A percentile compares a stretch with the other conserved stretches of the same genome.
Evolutionary conservation across 2,797 vertebrate genomes (phyloP).

Genomic region (Pyrrhura leucotis): DNA sequence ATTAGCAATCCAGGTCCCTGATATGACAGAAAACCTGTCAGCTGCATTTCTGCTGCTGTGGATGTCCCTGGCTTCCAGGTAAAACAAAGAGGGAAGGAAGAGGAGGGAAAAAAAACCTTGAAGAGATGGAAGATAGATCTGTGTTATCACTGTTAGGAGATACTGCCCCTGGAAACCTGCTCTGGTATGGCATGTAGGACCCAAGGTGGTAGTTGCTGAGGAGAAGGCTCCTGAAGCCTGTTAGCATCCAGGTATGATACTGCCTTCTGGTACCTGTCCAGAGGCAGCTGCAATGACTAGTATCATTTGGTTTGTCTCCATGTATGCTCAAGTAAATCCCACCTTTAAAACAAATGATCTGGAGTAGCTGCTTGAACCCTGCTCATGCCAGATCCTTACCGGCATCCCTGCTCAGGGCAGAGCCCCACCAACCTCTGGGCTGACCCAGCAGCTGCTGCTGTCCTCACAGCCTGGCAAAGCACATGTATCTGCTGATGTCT

Average conservation of each 20-base stretch:
- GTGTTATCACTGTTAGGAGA: neutral
- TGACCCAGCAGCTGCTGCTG: neutral
- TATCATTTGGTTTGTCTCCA: neutral
- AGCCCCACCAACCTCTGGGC: neutral
- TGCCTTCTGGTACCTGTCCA: neutral
- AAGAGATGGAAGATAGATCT: neutral
- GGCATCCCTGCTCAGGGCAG: neutral
- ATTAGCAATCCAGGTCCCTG: neutral
- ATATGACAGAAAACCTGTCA: neutral
- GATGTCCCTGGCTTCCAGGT: neutral
- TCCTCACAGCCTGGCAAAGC: neutral
- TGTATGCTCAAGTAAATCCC: neutral
- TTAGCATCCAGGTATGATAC: neutral
- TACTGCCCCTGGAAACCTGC: neutral
- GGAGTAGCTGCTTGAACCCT: neutral
- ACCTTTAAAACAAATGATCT: neutral
- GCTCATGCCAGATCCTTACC: neutral
- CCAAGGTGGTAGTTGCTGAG: neutral
- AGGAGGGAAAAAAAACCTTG: fast-evolving
- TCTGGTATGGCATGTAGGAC: fast-evolving
- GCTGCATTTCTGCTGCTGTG: neutral
- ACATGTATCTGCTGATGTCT: neutral
- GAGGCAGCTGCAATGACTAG: neutral
- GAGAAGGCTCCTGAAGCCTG: neutral
- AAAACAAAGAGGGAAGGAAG: neutral